Evolutionary conservation across 2,888 invertebrate species (phyloP).

Genomic region (Oligia fasciuncula): DNA sequence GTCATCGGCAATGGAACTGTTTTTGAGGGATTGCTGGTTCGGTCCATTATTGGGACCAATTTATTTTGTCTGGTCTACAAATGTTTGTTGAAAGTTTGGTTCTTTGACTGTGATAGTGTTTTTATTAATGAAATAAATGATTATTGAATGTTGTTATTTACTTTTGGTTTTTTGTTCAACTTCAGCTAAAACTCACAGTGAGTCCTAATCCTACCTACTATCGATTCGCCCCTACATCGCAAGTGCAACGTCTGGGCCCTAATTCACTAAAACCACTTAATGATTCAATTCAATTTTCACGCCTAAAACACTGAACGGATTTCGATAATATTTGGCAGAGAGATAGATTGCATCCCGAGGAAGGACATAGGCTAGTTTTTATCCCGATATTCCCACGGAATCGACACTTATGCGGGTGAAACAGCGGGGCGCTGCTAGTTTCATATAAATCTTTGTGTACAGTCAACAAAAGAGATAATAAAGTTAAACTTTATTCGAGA

Average conservation of each 20-base stretch:
- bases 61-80: conserved; percentile 14
- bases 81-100: background rate
- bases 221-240: background rate
- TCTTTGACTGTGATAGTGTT: conserved; percentile 9
- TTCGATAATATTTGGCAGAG: too few species aligned
- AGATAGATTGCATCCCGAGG: too few species aligned
- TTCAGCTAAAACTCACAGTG: background rate
- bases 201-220: background rate
- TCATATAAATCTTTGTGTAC: too few species aligned
- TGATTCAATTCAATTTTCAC: too few species aligned
- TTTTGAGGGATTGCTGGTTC: background rate
- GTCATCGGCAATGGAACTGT: background rate
- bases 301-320: too few species aligned
- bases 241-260: background rate
- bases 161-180: background rate
- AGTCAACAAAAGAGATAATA: too few species aligned
- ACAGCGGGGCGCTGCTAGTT: too few species aligned
- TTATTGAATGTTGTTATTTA: conserved; percentile 16
- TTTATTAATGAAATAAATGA: conserved; percentile 30
- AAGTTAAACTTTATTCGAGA: too few species aligned
- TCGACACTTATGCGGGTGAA: too few species aligned
- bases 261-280: too few species aligned
- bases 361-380: too few species aligned
- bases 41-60: conserved; percentile 23
- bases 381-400: too few species aligned